Evolutionary conservation across 1,140 invertebrate species (phyloP).

Genomic region (Bombyx mori): DNA sequence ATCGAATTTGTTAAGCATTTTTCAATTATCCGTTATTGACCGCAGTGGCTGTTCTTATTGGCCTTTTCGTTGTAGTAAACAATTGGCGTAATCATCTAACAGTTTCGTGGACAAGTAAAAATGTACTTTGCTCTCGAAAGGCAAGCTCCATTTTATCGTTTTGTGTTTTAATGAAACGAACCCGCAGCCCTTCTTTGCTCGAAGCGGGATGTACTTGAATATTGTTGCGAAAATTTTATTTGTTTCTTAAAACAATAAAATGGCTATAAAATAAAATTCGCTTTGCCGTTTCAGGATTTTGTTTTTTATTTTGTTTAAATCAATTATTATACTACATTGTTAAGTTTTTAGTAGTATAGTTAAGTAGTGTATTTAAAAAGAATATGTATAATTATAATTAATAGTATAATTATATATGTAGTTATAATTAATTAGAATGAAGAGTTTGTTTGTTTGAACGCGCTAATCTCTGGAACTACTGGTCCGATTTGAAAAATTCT

Average conservation of each 20-base stretch:
- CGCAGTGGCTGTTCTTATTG: constrained; percentile 47
- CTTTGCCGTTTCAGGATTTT: background rate
- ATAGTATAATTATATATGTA: too few species aligned
- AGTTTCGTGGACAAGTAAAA: constrained; percentile 7
- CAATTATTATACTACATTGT: background rate
- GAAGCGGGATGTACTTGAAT: constrained; percentile 31
- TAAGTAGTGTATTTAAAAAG: too few species aligned
- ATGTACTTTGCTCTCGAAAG: constrained; percentile 11
- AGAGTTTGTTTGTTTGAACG: too few species aligned
- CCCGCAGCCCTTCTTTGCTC: constrained; percentile 25
- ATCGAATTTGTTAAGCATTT: constrained; percentile 56
- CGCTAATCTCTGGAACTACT: too few species aligned
- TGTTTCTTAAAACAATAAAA: constrained; percentile 34
- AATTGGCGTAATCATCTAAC: constrained; percentile 32
- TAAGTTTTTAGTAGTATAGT: too few species aligned
- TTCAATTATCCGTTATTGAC: constrained; percentile 62
- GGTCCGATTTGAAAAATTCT: too few species aligned
- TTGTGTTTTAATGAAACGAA: constrained; percentile 15
- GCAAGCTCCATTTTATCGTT: constrained; percentile 11
- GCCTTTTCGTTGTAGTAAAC: constrained; percentile 44
- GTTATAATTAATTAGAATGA: too few species aligned
- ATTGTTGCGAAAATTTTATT: constrained; percentile 14
- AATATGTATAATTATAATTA: too few species aligned
- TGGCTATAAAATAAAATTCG: background rate
- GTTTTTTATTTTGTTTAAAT: background rate